These are phyloP conservation scores for Holothuria glaberrima DNA, from an alignment of 35 echinoderm and acorn worm genomes.

Conservation along the genomic window DNA sequence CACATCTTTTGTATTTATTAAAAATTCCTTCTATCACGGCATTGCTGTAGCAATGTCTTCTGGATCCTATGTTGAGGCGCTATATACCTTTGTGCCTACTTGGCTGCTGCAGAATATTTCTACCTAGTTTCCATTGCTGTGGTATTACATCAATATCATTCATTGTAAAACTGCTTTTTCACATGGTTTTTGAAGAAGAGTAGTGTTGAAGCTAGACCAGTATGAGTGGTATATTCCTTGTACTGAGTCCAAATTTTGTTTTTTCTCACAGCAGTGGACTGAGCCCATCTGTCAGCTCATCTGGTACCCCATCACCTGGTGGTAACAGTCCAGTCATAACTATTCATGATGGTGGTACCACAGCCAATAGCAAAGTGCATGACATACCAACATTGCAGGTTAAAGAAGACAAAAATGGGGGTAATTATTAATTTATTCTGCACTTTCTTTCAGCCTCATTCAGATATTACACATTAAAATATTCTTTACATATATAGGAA, in stretches of 20 bases:
- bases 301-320: slow-evolving; percentile 29
- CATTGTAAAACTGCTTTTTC: too few species aligned
- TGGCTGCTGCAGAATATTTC: too few species aligned
- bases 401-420: slow-evolving; percentile 1
- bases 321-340: slow-evolving; percentile 27
- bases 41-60: too few species aligned
- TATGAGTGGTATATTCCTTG: too few species aligned
- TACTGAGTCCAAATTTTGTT: not conserved
- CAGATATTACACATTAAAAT: not conserved
- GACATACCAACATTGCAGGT: slow-evolving; percentile 16
- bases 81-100: too few species aligned
- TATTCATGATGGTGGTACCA: not conserved
- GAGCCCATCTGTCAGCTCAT: not conserved
- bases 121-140: too few species aligned
- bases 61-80: too few species aligned
- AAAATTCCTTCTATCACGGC: too few species aligned
- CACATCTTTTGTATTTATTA: too few species aligned
- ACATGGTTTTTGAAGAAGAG: too few species aligned
- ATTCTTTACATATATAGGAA: not conserved
- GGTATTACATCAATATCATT: too few species aligned
- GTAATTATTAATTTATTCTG: not conserved
- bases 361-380: slow-evolving; percentile 1
- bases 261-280: not conserved
- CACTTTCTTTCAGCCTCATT: not conserved
- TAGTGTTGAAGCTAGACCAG: too few species aligned